Base-by-base conservation (phyloP, 1,140 invertebrate genomes). In the Drosophila arizonae region DNA sequence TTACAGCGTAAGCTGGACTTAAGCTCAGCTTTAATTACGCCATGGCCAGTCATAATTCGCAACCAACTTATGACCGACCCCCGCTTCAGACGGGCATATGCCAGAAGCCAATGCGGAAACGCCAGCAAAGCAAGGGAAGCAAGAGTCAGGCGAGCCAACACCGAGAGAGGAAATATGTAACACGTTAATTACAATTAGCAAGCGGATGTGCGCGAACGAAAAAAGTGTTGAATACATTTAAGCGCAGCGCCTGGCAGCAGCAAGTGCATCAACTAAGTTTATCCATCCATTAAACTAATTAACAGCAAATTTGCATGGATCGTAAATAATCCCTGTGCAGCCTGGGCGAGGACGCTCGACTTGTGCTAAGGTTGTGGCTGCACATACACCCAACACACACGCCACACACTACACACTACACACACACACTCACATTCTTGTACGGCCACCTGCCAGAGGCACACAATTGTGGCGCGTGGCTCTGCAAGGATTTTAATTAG, bases 271-370 rank as follows among this genome's bases (percentile, higher is more conserved):
- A 88, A 77, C 77, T 75, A 74, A 79, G 77, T 88, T 88, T 88
- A 88, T 88, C 84, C 84, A 88, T 88, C 84, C 84, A 88, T 88
- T 88, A 88, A 88, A 88, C 84, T 88, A 88, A 88, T 88, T 88
- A 88, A 88, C 84, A 88, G 84, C 84, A 88, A 88, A 88, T 88
- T 88, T 88, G 84, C 84, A 80, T 88, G 84, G 84, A 88, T 88
- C 84, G 84, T 88, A 88, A 88, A 88, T 88, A 88, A 88, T 88
- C 84, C 84, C 70, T 71, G 85, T 69, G 82, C 79, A 78, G 68
- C 33, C 51, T 43, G 65, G 50, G 33, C 51, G 48, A 45, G 61
- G 50, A 64, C 63, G 54, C 61, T 39, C 52, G 51, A 24, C 57
- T 73, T 68, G 74, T 58, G 65, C 69, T 65, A 76, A 66, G 60